Evolutionary conservation across 2,888 invertebrate genomes (phyloP).

Genomic region (Hirtodrosophila confusa): DNA sequence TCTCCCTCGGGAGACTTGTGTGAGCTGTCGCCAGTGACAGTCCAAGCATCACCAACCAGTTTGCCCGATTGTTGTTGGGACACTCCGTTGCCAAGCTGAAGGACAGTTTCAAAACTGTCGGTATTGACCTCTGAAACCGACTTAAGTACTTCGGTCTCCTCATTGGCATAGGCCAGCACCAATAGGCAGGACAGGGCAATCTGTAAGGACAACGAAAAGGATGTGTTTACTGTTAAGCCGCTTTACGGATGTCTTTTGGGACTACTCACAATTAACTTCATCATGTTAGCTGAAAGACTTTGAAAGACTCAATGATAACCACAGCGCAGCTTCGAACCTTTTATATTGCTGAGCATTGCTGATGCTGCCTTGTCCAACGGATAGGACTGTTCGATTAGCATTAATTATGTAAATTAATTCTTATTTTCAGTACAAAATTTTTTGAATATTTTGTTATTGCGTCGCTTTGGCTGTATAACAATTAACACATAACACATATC

Average conservation of each 20-base stretch:
- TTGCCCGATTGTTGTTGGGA: background rate
- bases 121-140: conserved; percentile 55
- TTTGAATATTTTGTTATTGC: conserved; percentile 20
- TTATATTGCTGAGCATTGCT: conserved; percentile 22
- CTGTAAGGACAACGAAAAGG: conserved; percentile 40
- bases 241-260: background rate
- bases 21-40: conserved; percentile 37
- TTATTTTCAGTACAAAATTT: conserved; percentile 36
- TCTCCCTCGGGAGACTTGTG: conserved; percentile 76
- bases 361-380: background rate
- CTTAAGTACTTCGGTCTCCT: conserved; percentile 55
- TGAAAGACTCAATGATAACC: conserved; percentile 59
- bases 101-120: conserved; percentile 52
- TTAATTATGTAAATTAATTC: conserved; percentile 49
- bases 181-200: conserved; percentile 76
- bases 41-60: conserved; percentile 46
- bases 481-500: conserved; percentile 13
- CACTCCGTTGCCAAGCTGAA: background rate
- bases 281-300: conserved; percentile 59
- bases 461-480: conserved; percentile 12
- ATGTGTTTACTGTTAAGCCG: background rate
- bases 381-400: conserved; percentile 28
- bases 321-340: conserved; percentile 15
- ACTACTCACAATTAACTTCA: conserved; percentile 67
- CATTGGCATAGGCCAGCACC: conserved; percentile 65